Percentiles rank a stretch among this genome's conserved stretches.
Evolutionary conservation across 2,113 vertebrate genomes (phyloP).

Genomic region (Aegypius monachus): DNA sequence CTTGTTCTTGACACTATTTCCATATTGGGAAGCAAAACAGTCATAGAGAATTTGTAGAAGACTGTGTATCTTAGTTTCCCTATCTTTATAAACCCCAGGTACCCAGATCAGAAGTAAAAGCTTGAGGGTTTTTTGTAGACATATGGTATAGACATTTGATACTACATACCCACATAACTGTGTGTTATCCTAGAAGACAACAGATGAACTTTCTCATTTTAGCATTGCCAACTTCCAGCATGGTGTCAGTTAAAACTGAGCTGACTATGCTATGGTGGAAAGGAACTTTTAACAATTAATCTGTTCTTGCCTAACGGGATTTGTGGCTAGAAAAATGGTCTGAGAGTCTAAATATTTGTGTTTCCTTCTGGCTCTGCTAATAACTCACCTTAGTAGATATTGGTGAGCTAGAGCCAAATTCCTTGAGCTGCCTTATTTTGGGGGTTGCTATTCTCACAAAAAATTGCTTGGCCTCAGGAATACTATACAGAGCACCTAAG

Average conservation of each 20-base stretch:
- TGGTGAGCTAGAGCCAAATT: not conserved
- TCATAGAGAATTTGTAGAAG: not conserved
- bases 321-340: not conserved
- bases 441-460: rapidly evolving
- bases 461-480: not conserved
- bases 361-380: not conserved
- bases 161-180: not conserved
- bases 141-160: not conserved
- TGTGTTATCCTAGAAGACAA: not conserved
- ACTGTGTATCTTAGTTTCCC: not conserved
- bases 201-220: not conserved
- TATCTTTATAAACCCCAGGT: not conserved
- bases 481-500: not conserved
- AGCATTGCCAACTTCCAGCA: not conserved
- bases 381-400: not conserved
- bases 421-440: not conserved
- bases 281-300: not conserved
- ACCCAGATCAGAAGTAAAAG: not conserved
- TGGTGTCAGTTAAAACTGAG: not conserved
- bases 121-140: not conserved
- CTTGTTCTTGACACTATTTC: not conserved
- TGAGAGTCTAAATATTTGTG: not conserved
- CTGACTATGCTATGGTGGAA: not conserved
- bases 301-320: not conserved
- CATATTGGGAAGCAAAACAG: not conserved